Evolutionary conservation across 2,888 invertebrate species (phyloP), one percentile per base, ranked within the genome.

Genomic region (Ecdyonurus torrentis): DNA sequence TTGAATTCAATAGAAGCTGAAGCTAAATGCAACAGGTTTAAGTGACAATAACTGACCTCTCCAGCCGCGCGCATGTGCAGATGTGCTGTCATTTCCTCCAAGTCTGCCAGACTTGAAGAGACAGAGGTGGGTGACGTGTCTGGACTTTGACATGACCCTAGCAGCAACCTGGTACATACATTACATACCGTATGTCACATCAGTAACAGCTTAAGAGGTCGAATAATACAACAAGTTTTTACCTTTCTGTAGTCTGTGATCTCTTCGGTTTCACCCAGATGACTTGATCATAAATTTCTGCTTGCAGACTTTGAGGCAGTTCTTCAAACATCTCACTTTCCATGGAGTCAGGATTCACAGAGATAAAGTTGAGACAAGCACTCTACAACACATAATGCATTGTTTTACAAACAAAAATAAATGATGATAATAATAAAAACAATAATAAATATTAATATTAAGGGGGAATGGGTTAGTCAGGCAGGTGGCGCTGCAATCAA

Each of bases 301-400:
- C 75, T 70, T 81, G 81, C 63, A 83, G 72, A 61, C 79, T 77
- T 63, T 79, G 78, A 1, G 81, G 79, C 52, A 83, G 71, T 67
- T 82, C 81, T 65, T 77, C 77, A 70, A 80, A 82, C 61, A 80
- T 72, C 64, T 82, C 81, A 65, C 76, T 76, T 65, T 79, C 78
- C 60, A 78, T 76, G 59, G 81, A 72, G 66, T 77, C 77, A 25
- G 78, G 78, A 69, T 81, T 77, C 63, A 76, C 73, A n/a, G 77
- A 75, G 23, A 82, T 77, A 68, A 76, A 82, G 64, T 74, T 75
- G 67, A 82, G 71, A 65, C 79, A 78, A 23, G 76, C 74, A 63
- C 75, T 76, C 82, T 82, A 70, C 63, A 74, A 74, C 55, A 64
- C n/a, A 64, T 22, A 53, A 25, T 63, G 59, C 23, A 62, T 23